Conservation (phyloP, 2,888 invertebrate genomes). For the Philonicus albiceps region DNA sequence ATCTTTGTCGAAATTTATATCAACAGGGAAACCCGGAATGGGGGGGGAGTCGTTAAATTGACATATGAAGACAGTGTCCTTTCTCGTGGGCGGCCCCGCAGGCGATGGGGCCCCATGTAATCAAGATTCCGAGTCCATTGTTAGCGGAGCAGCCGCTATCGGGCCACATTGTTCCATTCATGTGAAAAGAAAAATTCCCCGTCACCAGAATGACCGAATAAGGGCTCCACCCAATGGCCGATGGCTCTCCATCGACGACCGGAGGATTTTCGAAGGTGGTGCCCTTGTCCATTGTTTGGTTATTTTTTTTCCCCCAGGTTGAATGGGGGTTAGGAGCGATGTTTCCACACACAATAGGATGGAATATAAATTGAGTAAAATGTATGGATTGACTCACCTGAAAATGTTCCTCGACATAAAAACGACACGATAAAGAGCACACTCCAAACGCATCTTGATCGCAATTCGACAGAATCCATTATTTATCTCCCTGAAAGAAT, state of each 20-base stretch:
- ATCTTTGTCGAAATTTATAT: slow-evolving; percentile 1
- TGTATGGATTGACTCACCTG: slow-evolving; percentile 53
- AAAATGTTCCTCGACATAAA: slow-evolving; percentile 55
- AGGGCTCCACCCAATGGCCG: not conserved
- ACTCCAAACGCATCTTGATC: slow-evolving; percentile 54
- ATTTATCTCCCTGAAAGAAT: slow-evolving; percentile 47
- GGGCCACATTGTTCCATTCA: not conserved
- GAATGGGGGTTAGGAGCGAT: not conserved
- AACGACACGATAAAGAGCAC: slow-evolving; percentile 56
- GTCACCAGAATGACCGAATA: not conserved
- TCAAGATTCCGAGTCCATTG: slow-evolving; percentile 4
- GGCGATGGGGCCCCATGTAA: not conserved
- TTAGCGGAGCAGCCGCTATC: not conserved
- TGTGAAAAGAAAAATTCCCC: not conserved
- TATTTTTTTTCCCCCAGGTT: not conserved
- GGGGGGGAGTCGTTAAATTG: not conserved
- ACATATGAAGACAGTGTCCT: slow-evolving; percentile 20
- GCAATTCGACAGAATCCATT: slow-evolving; percentile 54
- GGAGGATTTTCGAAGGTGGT: not conserved
- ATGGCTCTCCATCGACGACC: not conserved
- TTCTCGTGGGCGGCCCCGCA: not conserved
- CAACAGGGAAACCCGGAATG: not conserved
- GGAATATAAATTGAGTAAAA: not conserved
- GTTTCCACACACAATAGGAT: not conserved
- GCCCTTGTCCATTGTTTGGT: not conserved